Evolutionary conservation across 2,113 vertebrate species (phyloP).

Genomic region (Passer montanus): DNA sequence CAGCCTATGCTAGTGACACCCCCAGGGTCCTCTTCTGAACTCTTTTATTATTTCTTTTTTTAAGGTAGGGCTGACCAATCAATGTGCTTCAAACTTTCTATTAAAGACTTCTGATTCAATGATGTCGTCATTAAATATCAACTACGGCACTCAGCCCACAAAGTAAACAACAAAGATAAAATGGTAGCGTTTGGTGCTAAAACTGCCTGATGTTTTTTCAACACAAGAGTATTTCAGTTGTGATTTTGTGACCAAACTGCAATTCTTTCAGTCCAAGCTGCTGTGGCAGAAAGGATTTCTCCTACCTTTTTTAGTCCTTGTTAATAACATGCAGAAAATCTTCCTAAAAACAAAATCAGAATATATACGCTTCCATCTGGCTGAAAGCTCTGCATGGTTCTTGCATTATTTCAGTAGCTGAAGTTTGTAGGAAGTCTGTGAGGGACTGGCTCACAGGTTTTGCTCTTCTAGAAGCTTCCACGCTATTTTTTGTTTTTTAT

Average conservation of each 20-base stretch:
- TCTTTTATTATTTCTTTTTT: background rate
- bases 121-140: background rate
- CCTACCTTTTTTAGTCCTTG: background rate
- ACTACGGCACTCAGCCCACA: background rate
- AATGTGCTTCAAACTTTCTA: background rate
- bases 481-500: fast-evolving
- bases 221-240: background rate
- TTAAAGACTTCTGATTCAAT: background rate
- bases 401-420: background rate
- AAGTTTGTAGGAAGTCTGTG: background rate
- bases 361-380: background rate
- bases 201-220: background rate
- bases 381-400: background rate
- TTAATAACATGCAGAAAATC: background rate
- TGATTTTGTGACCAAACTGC: background rate
- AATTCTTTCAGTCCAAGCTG: background rate
- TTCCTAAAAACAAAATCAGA: background rate
- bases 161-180: background rate
- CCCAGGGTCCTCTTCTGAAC: background rate
- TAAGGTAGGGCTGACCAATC: background rate
- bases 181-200: background rate
- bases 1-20: too few relatives aligned
- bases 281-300: background rate
- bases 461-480: background rate
- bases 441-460: background rate